Base-by-base conservation (phyloP, 2,797 vertebrate species). In the Centroberyx gerrardi region DNA sequence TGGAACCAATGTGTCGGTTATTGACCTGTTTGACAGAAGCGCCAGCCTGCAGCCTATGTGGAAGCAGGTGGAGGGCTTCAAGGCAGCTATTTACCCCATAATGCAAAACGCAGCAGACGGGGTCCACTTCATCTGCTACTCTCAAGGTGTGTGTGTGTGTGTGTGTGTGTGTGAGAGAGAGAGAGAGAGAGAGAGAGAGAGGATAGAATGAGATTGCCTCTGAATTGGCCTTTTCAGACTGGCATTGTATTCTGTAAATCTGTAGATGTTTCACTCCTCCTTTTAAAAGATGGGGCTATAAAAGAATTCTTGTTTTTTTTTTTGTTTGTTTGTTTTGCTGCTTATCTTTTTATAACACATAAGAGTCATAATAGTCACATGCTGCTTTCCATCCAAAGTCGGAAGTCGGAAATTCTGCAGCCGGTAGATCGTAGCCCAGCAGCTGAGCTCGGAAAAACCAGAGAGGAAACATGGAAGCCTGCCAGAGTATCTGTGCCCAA, bases 51-150 rank as follows among this genome's bases (percentile, higher is more conserved):
- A 96, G 89, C 96, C 97, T 1, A 85, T 98, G 79, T 98, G 97
- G 97, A 96, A 96, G 73, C 97, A 98, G 90, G 97, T 97, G 80
- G 95, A 97, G 62, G 97, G 97, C 8, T 98, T 98, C 86, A 94
- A 94, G 66, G 89, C 92, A 36, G 97, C 95, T 13, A 96, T 98
- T 68, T 95, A 94, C 68, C 97, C 97, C 51, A 96, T 98, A 83
- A 96, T 98, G 95, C 95, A 96, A 82, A 96, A 97, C 2, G 94
- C 97, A 17, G 95, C 86, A 0, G 89, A 96, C 0, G 97, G 97
- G 0, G 95, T 98, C 14, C 95, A 97, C 78, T 96, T 98, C 61
- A 94, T 97, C 86, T 98, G 97, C 91, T 98, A 97, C 91, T 98
- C 97, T 3, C 97, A 98, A 94, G 97, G 95, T 95, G 17, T 64